Conservation (phyloP, 2,888 invertebrate species). For the Scelioninae gen. 1 region DNA sequence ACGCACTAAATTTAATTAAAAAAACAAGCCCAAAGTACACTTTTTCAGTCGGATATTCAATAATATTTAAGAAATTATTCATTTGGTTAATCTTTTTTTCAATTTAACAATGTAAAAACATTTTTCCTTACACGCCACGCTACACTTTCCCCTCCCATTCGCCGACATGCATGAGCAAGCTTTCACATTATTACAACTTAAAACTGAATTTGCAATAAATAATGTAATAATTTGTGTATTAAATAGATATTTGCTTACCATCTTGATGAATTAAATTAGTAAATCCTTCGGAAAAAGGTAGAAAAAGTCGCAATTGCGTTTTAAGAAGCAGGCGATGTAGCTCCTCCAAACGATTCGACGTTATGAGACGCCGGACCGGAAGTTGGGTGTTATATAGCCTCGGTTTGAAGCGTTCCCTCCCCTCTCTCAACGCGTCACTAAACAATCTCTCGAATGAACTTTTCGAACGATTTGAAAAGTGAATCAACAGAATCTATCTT, state of each 20-base stretch:
- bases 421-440: conserved; percentile 36
- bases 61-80: no score
- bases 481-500: no score
- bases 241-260: conserved; percentile 63
- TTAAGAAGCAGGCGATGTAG: conserved; percentile 66
- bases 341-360: conserved; percentile 66
- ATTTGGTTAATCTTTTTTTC: no score
- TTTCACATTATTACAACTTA: background rate
- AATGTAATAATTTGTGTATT: background rate
- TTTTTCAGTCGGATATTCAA: background rate
- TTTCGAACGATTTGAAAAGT: background rate
- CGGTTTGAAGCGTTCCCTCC: conserved; percentile 52
- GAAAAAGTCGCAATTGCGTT: conserved; percentile 42
- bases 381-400: conserved; percentile 54
- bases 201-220: background rate
- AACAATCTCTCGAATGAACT: conserved; percentile 39
- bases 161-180: background rate
- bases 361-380: conserved; percentile 30
- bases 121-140: no score
- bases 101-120: no score
- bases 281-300: conserved; percentile 10
- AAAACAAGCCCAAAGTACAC: background rate
- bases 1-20: background rate
- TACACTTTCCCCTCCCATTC: no score
- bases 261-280: conserved; percentile 42